Evolutionary conservation across 2,113 vertebrate species (phyloP).

Genomic region (Heteronetta atricapilla): DNA sequence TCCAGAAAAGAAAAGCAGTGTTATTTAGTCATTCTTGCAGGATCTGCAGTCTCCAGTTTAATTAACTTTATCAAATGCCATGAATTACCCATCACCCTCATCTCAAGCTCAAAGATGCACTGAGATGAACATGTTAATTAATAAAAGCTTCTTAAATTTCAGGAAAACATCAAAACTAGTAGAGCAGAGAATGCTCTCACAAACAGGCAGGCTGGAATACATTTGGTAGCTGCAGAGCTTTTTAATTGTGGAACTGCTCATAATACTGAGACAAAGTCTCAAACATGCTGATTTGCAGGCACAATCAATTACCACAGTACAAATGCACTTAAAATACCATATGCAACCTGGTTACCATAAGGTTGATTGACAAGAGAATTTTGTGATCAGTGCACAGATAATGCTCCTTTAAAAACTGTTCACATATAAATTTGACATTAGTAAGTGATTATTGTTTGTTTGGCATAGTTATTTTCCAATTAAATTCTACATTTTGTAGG

Average conservation of each 20-base stretch:
- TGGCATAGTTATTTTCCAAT: not conserved
- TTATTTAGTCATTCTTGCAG: not conserved
- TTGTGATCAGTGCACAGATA: not conserved
- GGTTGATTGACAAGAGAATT: not conserved
- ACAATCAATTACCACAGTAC: not conserved
- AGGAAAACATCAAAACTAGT: not conserved
- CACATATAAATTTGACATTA: not conserved
- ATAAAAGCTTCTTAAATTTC: not conserved
- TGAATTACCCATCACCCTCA: not conserved
- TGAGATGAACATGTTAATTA: not conserved
- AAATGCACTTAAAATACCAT: not conserved
- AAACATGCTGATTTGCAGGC: not conserved
- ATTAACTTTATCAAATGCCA: slow-evolving; percentile 16
- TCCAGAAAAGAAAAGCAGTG: not conserved
- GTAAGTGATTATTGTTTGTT: not conserved
- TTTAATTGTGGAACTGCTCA: not conserved
- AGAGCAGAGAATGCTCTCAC: not conserved
- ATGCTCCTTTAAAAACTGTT: not conserved
- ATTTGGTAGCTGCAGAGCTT: not conserved
- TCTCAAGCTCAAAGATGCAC: not conserved
- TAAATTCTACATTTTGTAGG: not conserved
- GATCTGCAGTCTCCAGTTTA: not conserved
- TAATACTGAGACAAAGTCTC: not conserved
- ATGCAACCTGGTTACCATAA: not conserved
- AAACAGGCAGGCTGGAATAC: not conserved